Evolutionary conservation across 2,113 vertebrate genomes (phyloP).

Genomic region (Arvicanthis niloticus): DNA sequence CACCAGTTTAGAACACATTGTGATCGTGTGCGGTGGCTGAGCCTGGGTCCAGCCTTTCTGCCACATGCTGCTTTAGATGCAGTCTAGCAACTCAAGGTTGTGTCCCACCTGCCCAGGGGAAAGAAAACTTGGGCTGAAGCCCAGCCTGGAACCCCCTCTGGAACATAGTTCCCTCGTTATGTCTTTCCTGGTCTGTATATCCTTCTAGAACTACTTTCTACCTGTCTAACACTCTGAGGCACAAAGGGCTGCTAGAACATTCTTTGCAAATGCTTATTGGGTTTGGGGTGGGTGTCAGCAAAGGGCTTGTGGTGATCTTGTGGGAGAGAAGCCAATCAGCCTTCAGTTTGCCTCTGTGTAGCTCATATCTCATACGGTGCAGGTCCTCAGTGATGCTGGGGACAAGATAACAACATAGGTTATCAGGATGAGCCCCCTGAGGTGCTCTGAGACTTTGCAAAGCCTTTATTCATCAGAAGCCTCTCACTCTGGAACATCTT

Average conservation of each 20-base stretch:
- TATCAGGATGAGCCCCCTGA: too few species aligned
- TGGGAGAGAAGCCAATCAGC: neutral
- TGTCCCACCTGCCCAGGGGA: rapidly evolving
- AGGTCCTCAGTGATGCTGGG: neutral
- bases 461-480: neutral
- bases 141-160: rapidly evolving
- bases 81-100: neutral
- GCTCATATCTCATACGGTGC: neutral
- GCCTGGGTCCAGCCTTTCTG: too few species aligned
- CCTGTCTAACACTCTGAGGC: neutral
- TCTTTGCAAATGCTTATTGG: neutral
- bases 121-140: rapidly evolving
- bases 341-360: neutral
- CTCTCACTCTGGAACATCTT: too few species aligned
- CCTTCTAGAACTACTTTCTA: neutral
- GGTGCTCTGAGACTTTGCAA: neutral
- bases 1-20: neutral
- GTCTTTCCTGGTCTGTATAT: neutral
- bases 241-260: neutral
- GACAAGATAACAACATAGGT: neutral
- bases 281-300: neutral
- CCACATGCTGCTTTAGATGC: neutral
- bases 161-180: too few species aligned
- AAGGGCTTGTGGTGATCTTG: neutral
- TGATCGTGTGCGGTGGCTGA: neutral